These are phyloP conservation scores for Alcis repandata DNA, from an alignment of 2,888 invertebrate genomes.

Conservation along the genomic window DNA sequence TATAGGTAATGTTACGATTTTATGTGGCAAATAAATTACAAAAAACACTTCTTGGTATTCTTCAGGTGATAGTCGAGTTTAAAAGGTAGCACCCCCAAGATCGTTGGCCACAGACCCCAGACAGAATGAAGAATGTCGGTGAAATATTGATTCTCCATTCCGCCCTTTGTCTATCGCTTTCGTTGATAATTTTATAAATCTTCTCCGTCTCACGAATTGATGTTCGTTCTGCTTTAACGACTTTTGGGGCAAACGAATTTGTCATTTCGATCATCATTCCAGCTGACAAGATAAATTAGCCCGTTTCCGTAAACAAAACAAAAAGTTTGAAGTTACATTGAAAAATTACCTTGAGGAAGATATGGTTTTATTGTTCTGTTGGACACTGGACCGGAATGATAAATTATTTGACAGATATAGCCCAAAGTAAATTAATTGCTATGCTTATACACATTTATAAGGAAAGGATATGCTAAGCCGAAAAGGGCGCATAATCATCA, in stretches of 20 bases:
- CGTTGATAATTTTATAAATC: slow-evolving; percentile 45
- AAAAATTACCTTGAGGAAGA: slow-evolving; percentile 25
- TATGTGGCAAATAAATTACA: neutral
- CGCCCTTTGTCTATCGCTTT: slow-evolving; percentile 53
- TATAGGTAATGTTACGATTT: too few relatives aligned
- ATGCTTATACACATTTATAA: too few relatives aligned
- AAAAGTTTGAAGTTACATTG: slow-evolving; percentile 18
- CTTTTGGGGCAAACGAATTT: slow-evolving; percentile 33
- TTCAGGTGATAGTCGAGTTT: neutral
- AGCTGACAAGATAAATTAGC: slow-evolving; percentile 30
- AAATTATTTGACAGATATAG: neutral
- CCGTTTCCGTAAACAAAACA: slow-evolving; percentile 35
- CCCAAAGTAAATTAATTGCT: too few relatives aligned
- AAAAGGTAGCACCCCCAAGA: slow-evolving; percentile 28
- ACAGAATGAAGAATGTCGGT: slow-evolving; percentile 52
- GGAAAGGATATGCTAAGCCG: too few relatives aligned
- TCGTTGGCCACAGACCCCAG: slow-evolving; percentile 40
- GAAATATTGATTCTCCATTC: slow-evolving; percentile 56
- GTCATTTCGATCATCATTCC: slow-evolving; percentile 33
- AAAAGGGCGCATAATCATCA: too few relatives aligned
- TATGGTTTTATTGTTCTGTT: slow-evolving; percentile 7
- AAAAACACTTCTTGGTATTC: neutral
- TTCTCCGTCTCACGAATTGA: slow-evolving; percentile 39
- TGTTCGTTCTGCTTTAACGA: slow-evolving; percentile 32
- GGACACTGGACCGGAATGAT: neutral